Percentiles rank a stretch among this genome's conserved stretches.
Evolutionary conservation across 2,113 vertebrate genomes (phyloP).

Genomic region (Ctenodactylus gundi): DNA sequence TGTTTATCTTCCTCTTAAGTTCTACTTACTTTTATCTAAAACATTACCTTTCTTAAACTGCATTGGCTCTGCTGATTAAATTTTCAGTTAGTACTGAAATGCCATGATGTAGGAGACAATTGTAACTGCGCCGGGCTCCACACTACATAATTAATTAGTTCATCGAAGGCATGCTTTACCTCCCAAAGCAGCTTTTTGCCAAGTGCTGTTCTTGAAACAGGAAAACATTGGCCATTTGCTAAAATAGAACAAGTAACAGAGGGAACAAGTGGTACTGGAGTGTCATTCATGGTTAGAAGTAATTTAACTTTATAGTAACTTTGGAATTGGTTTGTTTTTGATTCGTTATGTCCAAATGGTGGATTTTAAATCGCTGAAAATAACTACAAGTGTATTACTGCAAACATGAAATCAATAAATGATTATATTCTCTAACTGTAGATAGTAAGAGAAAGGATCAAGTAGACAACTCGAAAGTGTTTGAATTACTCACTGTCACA

Average conservation of each 20-base stretch:
- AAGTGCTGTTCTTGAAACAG: neutral
- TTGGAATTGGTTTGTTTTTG: neutral
- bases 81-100: slow-evolving; percentile 59
- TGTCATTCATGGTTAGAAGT: neutral
- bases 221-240: neutral
- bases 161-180: neutral
- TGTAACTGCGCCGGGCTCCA: neutral
- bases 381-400: neutral
- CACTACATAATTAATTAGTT: slow-evolving; percentile 53
- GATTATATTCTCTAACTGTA: neutral
- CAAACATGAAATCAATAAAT: neutral
- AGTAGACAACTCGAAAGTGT: neutral
- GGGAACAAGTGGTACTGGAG: neutral
- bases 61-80: slow-evolving; percentile 50
- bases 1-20: slow-evolving; percentile 60
- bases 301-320: neutral
- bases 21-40: slow-evolving; percentile 69
- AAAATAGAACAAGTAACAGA: neutral
- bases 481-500: neutral
- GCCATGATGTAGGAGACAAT: slow-evolving; percentile 24
- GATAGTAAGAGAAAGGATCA: neutral
- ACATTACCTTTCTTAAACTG: slow-evolving; percentile 56
- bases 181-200: neutral
- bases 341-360: neutral
- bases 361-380: neutral